Evolutionary conservation across 2,113 vertebrate species (phyloP).

Genomic region (Laterallus jamaicensis): DNA sequence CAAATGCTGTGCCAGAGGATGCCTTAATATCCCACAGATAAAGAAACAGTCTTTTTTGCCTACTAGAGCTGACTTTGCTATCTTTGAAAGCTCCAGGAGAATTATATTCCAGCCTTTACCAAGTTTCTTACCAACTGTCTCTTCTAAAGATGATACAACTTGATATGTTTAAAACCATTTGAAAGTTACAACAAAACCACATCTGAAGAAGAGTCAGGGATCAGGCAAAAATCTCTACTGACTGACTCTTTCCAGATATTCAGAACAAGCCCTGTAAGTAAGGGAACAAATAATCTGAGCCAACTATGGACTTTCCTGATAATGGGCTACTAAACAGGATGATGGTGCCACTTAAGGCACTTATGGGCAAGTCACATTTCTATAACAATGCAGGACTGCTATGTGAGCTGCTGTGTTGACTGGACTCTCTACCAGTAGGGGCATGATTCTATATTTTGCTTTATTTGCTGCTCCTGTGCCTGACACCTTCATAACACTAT

Average conservation of each 20-base stretch:
- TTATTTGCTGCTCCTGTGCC: neutral
- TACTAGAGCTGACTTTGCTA: neutral
- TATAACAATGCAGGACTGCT: neutral
- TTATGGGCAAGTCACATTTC: neutral
- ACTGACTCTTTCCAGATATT: neutral
- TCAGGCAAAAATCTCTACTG: neutral
- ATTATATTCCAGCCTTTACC: neutral
- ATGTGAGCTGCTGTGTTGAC: neutral
- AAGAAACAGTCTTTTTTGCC: neutral
- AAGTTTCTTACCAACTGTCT: neutral
- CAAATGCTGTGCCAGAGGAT: neutral
- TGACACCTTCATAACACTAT: neutral
- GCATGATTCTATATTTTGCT: neutral
- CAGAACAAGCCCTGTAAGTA: neutral
- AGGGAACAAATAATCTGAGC: neutral
- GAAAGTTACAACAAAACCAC: neutral
- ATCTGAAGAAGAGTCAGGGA: neutral
- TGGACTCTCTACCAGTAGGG: neutral
- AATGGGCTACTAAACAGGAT: neutral
- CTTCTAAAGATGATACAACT: neutral
- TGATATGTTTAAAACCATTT: neutral
- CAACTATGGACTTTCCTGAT: neutral
- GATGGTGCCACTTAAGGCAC: neutral
- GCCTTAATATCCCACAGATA: neutral
- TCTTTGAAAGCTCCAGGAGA: neutral